These are phyloP conservation scores for Clarias batrachus DNA, from an alignment of 2,113 vertebrate species.

Conservation along the genomic window DNA sequence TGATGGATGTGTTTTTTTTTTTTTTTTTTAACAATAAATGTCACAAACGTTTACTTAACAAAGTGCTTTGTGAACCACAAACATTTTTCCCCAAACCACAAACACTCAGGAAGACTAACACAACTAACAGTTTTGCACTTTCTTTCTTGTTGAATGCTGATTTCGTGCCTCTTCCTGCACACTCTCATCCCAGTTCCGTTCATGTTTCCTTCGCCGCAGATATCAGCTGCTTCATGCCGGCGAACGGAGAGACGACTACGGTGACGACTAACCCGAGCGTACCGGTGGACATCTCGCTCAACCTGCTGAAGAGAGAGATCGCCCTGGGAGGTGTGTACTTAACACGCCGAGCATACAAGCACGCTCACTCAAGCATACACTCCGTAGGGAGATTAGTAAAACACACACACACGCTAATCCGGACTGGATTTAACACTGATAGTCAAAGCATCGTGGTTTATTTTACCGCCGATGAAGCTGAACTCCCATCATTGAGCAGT, in stretches of 20 bases:
- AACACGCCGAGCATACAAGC: not conserved
- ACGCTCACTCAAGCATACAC: not conserved
- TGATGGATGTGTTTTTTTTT: not conserved
- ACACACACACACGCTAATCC: not conserved
- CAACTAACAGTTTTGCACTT: too few species aligned
- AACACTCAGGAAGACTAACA: too few species aligned
- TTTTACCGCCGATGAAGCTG: not conserved
- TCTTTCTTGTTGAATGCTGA: not conserved
- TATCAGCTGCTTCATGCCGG: conserved; percentile 91
- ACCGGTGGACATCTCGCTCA: conserved; percentile 90
- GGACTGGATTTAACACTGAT: not conserved
- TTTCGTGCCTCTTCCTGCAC: not conserved
- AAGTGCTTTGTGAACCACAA: not conserved
- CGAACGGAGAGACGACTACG: conserved; percentile 86
- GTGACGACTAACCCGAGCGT: conserved; percentile 90
- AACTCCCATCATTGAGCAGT: not conserved
- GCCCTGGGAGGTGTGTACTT: conserved; percentile 74
- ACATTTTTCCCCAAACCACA: not conserved
- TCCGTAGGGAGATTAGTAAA: too few species aligned
- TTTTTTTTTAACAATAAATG: not conserved
- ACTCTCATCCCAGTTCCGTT: not conserved
- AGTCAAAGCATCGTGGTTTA: not conserved
- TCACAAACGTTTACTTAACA: not conserved
- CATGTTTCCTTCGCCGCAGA: conserved; percentile 66
- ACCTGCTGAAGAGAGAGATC: conserved; percentile 88